A percentile compares a stretch with the other conserved stretches of the same genome.
Conservation (phyloP, 2,888 invertebrate species). For the Nasonovia ribisnigri region DNA sequence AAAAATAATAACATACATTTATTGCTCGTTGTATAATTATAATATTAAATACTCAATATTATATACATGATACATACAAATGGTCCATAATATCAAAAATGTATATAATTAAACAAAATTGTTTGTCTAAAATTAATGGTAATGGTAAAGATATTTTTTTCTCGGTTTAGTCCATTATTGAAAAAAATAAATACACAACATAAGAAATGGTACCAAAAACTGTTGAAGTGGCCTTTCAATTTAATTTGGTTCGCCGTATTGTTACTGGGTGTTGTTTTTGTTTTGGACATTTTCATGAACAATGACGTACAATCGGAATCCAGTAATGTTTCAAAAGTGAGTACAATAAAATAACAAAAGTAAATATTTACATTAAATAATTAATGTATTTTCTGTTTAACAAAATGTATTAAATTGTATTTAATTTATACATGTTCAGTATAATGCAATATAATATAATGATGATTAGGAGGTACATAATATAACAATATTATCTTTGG, state of each 20-base stretch:
- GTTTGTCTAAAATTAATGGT: background rate
- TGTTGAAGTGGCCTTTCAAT: background rate
- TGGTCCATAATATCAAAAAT: background rate
- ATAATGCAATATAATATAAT: too few relatives aligned
- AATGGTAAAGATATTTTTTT: background rate
- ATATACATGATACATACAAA: background rate
- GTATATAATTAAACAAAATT: background rate
- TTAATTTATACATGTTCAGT: background rate
- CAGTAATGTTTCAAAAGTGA: background rate
- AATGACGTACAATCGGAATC: background rate
- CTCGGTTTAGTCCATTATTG: slow-evolving; percentile 4
- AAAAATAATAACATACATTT: background rate
- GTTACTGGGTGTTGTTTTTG: background rate
- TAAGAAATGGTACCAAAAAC: background rate
- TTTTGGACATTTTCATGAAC: background rate
- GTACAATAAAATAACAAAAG: background rate
- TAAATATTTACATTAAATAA: background rate
- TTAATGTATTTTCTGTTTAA: background rate
- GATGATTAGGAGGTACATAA: too few relatives aligned
- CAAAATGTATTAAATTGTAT: background rate
- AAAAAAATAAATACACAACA: background rate
- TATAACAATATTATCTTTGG: too few relatives aligned
- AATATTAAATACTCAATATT: too few relatives aligned
- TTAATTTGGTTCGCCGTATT: background rate
- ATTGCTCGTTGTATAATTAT: background rate